These are phyloP conservation scores for Parapristionchus giblindavisi DNA, from an alignment of 2,888 invertebrate species.

Conservation along the genomic window DNA sequence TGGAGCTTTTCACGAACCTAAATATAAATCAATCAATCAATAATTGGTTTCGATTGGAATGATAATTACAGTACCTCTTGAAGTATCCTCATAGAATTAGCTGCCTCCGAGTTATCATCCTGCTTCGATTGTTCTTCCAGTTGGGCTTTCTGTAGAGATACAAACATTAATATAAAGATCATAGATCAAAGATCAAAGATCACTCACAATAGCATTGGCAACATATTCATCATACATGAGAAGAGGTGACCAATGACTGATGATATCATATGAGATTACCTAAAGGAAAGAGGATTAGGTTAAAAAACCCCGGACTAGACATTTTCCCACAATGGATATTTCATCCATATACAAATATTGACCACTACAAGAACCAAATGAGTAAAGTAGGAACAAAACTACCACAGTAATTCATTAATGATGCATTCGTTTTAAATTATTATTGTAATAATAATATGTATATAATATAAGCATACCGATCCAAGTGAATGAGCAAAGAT, in stretches of 20 bases:
- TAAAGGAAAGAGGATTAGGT: background rate
- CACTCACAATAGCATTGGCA: slow-evolving; percentile 60
- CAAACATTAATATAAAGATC: background rate
- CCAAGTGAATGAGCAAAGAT: slow-evolving; percentile 80
- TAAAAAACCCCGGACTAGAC: background rate
- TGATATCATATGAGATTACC: slow-evolving; percentile 73
- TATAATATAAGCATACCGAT: slow-evolving; percentile 74
- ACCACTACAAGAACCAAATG: too few relatives aligned
- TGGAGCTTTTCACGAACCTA: slow-evolving; percentile 44
- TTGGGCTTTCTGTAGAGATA: slow-evolving; percentile 14
- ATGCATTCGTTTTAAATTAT: background rate
- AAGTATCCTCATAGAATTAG: slow-evolving; percentile 20
- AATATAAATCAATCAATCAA: background rate
- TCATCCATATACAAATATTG: too few relatives aligned
- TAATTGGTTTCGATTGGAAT: slow-evolving; percentile 33
- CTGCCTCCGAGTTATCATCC: slow-evolving; percentile 22
- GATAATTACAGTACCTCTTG: slow-evolving; percentile 33
- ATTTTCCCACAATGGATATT: background rate
- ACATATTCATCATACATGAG: slow-evolving; percentile 72
- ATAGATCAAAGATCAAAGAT: background rate
- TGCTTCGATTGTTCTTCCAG: slow-evolving; percentile 22
- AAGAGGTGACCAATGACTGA: slow-evolving; percentile 76
- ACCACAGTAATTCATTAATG: too few relatives aligned
- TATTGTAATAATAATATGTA: background rate
- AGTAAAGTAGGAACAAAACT: too few relatives aligned